Conservation (phyloP, 1,140 invertebrate species). For the Magallana ariakensis region DNA sequence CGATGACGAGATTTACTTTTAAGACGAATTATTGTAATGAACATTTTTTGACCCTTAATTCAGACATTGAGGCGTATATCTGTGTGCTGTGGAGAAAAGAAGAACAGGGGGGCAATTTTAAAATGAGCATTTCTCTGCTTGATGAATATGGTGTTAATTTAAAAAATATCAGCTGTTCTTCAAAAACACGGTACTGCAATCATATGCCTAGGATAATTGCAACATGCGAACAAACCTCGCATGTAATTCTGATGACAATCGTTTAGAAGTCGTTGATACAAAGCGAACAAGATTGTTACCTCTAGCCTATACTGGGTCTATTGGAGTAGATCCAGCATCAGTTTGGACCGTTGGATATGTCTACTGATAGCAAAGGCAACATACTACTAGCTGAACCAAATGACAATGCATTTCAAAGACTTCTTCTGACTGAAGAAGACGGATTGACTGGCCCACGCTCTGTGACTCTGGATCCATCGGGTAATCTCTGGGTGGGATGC, state of each 20-base stretch:
- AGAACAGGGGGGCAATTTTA: too few relatives aligned
- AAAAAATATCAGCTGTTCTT: not conserved
- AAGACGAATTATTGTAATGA: not conserved
- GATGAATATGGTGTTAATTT: not conserved
- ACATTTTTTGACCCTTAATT: not conserved
- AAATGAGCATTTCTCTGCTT: not conserved
- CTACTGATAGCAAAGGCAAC: not conserved
- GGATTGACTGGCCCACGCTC: not conserved
- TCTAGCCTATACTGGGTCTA: not conserved
- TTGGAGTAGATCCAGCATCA: not conserved
- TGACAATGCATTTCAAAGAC: conserved; percentile 9
- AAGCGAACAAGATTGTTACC: not conserved
- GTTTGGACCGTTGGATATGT: not conserved
- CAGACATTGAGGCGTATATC: not conserved
- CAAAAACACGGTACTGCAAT: not conserved
- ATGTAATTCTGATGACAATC: not conserved
- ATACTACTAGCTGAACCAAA: not conserved
- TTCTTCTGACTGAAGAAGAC: not conserved
- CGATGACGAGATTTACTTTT: not conserved
- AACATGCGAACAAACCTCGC: too few relatives aligned
- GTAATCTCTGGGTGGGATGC: too few relatives aligned
- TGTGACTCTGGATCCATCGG: too few relatives aligned
- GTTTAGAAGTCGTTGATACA: not conserved
- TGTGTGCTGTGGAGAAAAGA: not conserved
- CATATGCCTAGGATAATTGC: too few relatives aligned